These are phyloP conservation scores for Condylura cristata DNA, from an alignment of 2,113 vertebrate species.

Conservation along the genomic window DNA sequence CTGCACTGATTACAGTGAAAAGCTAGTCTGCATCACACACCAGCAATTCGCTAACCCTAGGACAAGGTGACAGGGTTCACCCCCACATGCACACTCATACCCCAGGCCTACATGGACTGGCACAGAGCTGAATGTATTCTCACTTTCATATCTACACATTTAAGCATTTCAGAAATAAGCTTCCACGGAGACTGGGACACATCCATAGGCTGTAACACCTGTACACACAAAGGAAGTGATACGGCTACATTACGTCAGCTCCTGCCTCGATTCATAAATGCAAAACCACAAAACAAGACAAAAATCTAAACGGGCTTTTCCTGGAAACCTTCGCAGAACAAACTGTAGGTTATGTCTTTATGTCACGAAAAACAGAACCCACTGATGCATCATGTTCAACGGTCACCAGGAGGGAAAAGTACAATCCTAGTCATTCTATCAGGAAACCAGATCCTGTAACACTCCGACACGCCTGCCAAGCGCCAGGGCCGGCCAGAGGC, in stretches of 20 bases:
- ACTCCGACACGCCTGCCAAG: constrained; percentile 89
- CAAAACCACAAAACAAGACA: constrained; percentile 84
- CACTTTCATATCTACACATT: not conserved
- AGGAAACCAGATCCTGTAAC: constrained; percentile 90
- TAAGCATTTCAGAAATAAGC: constrained; percentile 50
- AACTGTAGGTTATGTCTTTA: constrained; percentile 61
- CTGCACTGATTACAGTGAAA: constrained; percentile 84
- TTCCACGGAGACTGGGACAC: constrained; percentile 76
- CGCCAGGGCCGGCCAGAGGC: constrained; percentile 84
- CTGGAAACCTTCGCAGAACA: constrained; percentile 75
- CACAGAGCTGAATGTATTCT: constrained; percentile 13
- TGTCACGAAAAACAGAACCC: constrained; percentile 71
- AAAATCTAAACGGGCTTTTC: constrained; percentile 79
- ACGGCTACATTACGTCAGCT: constrained; percentile 87
- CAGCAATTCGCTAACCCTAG: constrained; percentile 69
- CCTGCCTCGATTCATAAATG: constrained; percentile 88
- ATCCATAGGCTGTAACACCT: constrained; percentile 74
- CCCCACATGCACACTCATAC: not conserved
- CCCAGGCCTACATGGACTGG: constrained; percentile 19
- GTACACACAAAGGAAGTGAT: constrained; percentile 87
- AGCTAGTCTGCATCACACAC: constrained; percentile 69
- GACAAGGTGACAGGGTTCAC: constrained; percentile 66
- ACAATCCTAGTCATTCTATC: constrained; percentile 88
- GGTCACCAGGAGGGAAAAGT: constrained; percentile 77
- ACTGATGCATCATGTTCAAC: constrained; percentile 80